phyloP scores from a whole-genome alignment of 2,113 vertebrate species.

The Cyphomyrus discorhynchus region DNA sequence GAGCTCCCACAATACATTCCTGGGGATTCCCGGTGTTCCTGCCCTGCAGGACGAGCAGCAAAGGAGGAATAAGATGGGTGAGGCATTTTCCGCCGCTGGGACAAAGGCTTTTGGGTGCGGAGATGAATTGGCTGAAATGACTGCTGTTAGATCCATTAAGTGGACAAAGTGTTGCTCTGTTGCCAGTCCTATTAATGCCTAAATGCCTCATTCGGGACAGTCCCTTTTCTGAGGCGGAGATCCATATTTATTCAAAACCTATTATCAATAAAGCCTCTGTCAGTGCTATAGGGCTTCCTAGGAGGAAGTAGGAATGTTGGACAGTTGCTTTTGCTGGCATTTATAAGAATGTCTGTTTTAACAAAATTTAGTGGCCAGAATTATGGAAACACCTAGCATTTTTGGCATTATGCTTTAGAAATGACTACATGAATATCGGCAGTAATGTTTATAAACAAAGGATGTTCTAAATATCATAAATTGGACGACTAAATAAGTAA shows the following conservation, averaged over 20 bases:
- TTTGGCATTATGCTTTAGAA: background rate
- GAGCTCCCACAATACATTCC: slow-evolving; percentile 90
- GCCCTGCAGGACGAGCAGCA: slow-evolving; percentile 83
- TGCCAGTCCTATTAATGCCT: background rate
- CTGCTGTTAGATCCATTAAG: background rate
- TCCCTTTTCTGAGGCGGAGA: background rate
- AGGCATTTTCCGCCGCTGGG: slow-evolving; percentile 33
- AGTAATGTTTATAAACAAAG: background rate
- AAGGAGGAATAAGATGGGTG: slow-evolving; percentile 84
- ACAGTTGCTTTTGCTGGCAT: background rate
- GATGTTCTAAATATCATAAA: background rate
- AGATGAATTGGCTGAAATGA: background rate
- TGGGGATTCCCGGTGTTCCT: slow-evolving; percentile 89
- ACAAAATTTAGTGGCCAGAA: background rate
- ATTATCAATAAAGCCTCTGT: background rate
- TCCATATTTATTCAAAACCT: background rate
- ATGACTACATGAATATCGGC: background rate
- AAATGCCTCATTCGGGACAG: background rate
- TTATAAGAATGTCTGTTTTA: background rate
- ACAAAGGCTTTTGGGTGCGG: background rate
- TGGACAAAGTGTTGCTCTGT: background rate
- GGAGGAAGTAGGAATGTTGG: background rate
- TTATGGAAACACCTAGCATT: too few species aligned
- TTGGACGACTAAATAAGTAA: background rate
- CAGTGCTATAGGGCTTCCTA: background rate